phyloP scores from a whole-genome alignment of 2,113 vertebrate genomes.

The Tetraodon nigroviridis region DNA sequence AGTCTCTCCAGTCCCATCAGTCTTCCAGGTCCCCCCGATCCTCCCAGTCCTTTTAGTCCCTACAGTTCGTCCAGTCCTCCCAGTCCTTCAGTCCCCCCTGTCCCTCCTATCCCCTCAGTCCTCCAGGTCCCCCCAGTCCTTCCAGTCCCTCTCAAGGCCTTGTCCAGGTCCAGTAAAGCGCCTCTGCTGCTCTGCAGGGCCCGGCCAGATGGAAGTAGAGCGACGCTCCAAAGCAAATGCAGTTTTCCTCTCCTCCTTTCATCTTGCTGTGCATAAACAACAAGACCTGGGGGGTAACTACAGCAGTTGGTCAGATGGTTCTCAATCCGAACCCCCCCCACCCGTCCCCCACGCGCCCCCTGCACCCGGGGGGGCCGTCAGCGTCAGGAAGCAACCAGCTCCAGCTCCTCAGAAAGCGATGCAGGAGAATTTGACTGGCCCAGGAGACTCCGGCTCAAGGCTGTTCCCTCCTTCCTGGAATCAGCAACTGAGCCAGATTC shows the following conservation, averaged over 20 bases:
- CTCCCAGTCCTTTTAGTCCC: no score
- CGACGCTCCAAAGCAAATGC: conserved; percentile 5
- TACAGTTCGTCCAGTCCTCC: no score
- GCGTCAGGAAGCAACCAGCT: conserved; percentile 61
- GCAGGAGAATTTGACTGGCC: conserved; percentile 72
- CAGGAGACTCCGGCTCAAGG: conserved; percentile 71
- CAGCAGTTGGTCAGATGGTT: conserved; percentile 53
- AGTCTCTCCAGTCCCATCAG: no score
- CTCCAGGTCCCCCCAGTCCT: no score
- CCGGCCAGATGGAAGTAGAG: background rate
- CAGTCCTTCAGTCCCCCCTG: no score
- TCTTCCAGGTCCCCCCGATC: no score
- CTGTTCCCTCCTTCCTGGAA: conserved; percentile 71
- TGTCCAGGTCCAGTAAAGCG: no score
- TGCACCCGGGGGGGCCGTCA: conserved; percentile 42
- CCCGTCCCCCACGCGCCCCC: conserved; percentile 29
- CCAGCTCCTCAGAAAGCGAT: conserved; percentile 75
- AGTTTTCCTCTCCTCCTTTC: conserved; percentile 29
- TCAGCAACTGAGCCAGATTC: conserved; percentile 49
- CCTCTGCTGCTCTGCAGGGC: background rate
- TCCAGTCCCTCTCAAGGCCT: no score
- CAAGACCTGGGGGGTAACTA: conserved; percentile 45
- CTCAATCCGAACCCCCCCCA: conserved; percentile 3
- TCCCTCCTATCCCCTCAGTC: no score
- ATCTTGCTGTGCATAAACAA: conserved; percentile 51